These are phyloP conservation scores for Psilanteris sp. DNA, from an alignment of 1,140 invertebrate genomes.

Conservation along the genomic window DNA sequence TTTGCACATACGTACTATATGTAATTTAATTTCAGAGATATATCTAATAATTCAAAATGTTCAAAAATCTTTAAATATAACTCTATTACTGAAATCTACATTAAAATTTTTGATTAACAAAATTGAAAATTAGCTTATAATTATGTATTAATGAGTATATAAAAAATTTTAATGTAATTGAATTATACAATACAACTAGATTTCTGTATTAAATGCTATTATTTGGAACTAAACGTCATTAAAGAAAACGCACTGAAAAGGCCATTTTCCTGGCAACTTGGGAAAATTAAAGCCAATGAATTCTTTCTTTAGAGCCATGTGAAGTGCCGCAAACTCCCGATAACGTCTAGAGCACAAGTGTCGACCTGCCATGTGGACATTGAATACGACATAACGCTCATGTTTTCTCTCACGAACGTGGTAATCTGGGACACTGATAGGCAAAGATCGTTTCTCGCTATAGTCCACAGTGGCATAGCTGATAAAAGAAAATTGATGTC, in stretches of 20 bases:
- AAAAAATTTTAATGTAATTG: too few species aligned
- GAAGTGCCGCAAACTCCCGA: slow-evolving; percentile 95
- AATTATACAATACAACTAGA: too few species aligned
- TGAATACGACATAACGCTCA: slow-evolving; percentile 97
- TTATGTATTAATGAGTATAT: too few species aligned
- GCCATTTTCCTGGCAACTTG: slow-evolving; percentile 99
- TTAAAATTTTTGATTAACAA: too few species aligned
- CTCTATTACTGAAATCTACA: too few species aligned
- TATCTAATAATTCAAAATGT: too few species aligned
- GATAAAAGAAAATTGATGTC: slow-evolving; percentile 60
- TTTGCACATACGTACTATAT: too few species aligned
- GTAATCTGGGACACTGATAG: slow-evolving; percentile 98
- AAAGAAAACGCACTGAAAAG: slow-evolving; percentile 86
- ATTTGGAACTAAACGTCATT: too few species aligned
- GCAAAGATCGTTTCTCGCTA: slow-evolving; percentile 97
- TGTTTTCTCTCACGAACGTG: slow-evolving; percentile 89
- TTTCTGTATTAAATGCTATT: too few species aligned
- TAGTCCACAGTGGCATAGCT: slow-evolving; percentile 97
- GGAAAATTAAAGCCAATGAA: slow-evolving; percentile 99
- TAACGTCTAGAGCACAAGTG: slow-evolving; percentile 98
- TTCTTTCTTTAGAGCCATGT: slow-evolving; percentile 95
- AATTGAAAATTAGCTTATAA: too few species aligned
- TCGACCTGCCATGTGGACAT: slow-evolving; percentile 99
- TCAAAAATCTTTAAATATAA: too few species aligned
- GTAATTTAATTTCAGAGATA: too few species aligned